Conservation (phyloP, 1,140 invertebrate genomes). For the Helicoverpa zea region DNA sequence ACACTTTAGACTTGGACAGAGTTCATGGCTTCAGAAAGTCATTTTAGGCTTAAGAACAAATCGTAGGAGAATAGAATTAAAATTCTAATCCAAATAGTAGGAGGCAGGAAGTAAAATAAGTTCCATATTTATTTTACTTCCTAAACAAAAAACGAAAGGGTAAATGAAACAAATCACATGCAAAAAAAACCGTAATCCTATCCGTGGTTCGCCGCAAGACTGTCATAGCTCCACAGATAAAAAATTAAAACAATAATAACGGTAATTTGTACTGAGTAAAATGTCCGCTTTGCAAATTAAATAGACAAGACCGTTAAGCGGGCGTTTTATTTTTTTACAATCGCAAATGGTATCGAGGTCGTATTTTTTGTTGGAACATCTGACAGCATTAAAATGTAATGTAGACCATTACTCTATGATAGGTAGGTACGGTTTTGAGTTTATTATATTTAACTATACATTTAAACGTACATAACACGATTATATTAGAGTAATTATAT, state of each 20-base stretch:
- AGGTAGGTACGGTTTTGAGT: neutral
- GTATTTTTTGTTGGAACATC: conserved; percentile 42
- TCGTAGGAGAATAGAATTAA: too few relatives aligned
- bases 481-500: too few relatives aligned
- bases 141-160: neutral
- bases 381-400: conserved; percentile 11
- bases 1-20: too few relatives aligned
- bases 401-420: conserved; percentile 9
- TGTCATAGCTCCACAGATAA: conserved; percentile 2
- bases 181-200: neutral
- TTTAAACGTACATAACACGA: too few relatives aligned
- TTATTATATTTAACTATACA: too few relatives aligned
- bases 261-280: conserved; percentile 27
- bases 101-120: neutral
- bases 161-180: neutral
- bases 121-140: neutral
- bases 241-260: conserved; percentile 26
- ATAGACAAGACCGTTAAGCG: conserved; percentile 37
- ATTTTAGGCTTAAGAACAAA: too few relatives aligned
- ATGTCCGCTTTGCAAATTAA: conserved; percentile 20
- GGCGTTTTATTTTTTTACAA: conserved; percentile 32
- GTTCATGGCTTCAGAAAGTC: too few relatives aligned
- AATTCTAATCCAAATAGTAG: too few relatives aligned
- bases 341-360: conserved; percentile 42
- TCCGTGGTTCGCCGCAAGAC: neutral